Percentiles rank a stretch among this genome's conserved stretches.
phyloP scores from a whole-genome alignment of 2,888 invertebrate genomes.

The Drosophila neotestacea region DNA sequence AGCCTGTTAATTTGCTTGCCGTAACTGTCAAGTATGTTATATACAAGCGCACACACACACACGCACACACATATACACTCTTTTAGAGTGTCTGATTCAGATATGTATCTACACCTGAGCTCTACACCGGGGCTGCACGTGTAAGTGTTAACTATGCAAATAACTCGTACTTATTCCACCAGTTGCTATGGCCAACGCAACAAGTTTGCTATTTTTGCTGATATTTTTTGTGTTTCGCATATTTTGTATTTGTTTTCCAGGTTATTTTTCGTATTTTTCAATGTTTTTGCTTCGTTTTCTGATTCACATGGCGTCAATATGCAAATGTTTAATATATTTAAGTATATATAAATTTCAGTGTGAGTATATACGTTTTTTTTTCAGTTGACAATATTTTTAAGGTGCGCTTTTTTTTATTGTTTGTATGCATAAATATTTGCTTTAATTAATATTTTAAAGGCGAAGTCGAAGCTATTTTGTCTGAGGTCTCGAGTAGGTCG shows the following conservation, averaged over 20 bases:
- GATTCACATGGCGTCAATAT: conserved; percentile 36
- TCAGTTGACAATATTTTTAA: conserved; percentile 21
- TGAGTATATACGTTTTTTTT: not conserved
- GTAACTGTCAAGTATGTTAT: conserved; percentile 67
- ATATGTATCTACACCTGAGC: conserved; percentile 21
- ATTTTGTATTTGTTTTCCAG: conserved; percentile 13
- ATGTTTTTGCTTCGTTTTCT: conserved; percentile 39
- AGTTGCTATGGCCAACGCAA: conserved; percentile 58
- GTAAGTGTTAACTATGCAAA: conserved; percentile 40
- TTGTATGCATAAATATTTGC: conserved; percentile 48
- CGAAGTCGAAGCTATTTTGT: conserved; percentile 12
- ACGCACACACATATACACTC: conserved; percentile 2
- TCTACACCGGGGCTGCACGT: conserved; percentile 37
- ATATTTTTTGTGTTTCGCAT: conserved; percentile 6
- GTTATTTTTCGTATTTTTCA: conserved; percentile 15
- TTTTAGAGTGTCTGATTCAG: conserved; percentile 28
- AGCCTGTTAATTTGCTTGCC: conserved; percentile 72
- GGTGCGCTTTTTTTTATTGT: conserved; percentile 24
- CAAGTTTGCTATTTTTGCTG: conserved; percentile 50
- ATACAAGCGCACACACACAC: conserved; percentile 33
- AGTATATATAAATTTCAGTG: conserved; percentile 3
- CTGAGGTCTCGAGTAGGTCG: conserved; percentile 26
- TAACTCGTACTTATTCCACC: conserved; percentile 39
- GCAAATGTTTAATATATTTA: conserved; percentile 14
- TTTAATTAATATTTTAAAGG: conserved; percentile 52